Evolutionary conservation across 92 coral and sea anemone species (phyloP).

Genomic region (Porites cylindrica): DNA sequence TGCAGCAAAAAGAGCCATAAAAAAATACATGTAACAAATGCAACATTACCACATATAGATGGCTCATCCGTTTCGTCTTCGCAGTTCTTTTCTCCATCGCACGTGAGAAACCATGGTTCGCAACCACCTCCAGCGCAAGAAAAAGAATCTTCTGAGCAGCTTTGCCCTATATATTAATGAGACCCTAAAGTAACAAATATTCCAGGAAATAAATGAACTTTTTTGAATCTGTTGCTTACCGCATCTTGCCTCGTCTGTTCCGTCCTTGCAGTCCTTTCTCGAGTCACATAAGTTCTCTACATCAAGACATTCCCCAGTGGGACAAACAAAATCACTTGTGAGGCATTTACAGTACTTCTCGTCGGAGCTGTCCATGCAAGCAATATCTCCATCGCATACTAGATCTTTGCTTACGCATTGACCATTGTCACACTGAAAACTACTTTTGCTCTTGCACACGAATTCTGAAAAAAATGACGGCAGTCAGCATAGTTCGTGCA

Average conservation of each 20-base stretch:
- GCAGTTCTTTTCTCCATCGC: constrained; percentile 66
- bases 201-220: background rate
- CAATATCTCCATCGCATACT: constrained; percentile 83
- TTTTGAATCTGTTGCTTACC: constrained; percentile 32
- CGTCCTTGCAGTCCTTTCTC: constrained; percentile 52
- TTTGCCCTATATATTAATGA: background rate
- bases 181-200: background rate
- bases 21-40: too few relatives aligned
- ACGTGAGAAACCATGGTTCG: constrained; percentile 68
- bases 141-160: constrained; percentile 30
- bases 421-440: constrained; percentile 88
- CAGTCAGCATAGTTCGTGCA: too few relatives aligned
- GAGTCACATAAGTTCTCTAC: constrained; percentile 45
- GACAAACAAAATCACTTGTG: constrained; percentile 61
- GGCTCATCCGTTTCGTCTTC: constrained; percentile 73
- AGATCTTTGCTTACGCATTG: constrained; percentile 76
- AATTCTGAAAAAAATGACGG: constrained; percentile 67
- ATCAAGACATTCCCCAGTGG: constrained; percentile 70
- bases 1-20: too few relatives aligned
- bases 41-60: constrained; percentile 62
- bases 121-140: constrained; percentile 83
- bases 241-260: constrained; percentile 60
- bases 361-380: constrained; percentile 84
- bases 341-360: constrained; percentile 71
- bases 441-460: constrained; percentile 41